These are phyloP conservation scores for Syrmaticus mikado DNA, from an alignment of 2,113 vertebrate species.

Conservation along the genomic window DNA sequence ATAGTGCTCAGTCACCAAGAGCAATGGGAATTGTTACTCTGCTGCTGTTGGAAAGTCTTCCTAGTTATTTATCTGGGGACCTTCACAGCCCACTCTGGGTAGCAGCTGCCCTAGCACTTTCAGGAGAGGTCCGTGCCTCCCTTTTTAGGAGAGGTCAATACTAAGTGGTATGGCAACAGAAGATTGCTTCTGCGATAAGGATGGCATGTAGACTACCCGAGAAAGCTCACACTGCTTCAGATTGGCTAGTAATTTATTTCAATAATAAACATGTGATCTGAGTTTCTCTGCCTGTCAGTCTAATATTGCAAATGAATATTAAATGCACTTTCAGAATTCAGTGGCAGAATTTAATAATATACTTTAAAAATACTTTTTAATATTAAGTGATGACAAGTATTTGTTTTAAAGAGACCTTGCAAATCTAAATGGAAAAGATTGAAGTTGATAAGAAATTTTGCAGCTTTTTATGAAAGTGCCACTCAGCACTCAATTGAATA, in stretches of 20 bases:
- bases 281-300: neutral
- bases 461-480: neutral
- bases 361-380: neutral
- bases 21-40: neutral
- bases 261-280: neutral
- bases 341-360: neutral
- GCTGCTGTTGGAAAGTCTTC: neutral
- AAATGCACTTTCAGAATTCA: neutral
- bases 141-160: neutral
- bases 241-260: neutral
- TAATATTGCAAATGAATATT: neutral
- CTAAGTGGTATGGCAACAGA: neutral
- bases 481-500: neutral
- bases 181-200: neutral
- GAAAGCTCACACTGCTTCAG: neutral
- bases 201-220: neutral
- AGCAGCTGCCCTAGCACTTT: neutral
- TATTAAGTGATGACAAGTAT: neutral
- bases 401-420: neutral
- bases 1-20: neutral
- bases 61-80: neutral
- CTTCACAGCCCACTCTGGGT: neutral
- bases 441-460: neutral
- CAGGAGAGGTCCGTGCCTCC: fast-evolving
- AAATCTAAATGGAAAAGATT: neutral